Percentiles rank a stretch among this genome's conserved stretches.
phyloP scores from a whole-genome alignment of 2,888 invertebrate species.

The Diarsia dahlii region DNA sequence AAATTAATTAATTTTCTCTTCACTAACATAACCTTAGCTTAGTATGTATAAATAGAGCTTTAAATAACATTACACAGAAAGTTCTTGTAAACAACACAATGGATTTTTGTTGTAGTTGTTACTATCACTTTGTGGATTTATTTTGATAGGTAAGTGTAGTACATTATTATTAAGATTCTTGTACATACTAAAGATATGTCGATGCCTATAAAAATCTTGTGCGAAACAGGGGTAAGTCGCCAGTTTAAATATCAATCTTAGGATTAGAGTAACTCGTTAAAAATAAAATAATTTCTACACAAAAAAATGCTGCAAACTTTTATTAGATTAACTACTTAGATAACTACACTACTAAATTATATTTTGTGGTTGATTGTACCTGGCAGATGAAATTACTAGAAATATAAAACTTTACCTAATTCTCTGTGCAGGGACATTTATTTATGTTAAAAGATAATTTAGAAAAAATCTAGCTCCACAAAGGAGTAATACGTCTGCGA shows the following conservation, averaged over 20 bases:
- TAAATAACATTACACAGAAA: no score
- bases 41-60: no score
- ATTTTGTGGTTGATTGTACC: conserved; percentile 19
- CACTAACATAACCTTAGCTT: no score
- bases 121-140: no score
- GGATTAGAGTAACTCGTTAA: neutral
- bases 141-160: no score
- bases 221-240: no score
- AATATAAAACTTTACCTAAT: conserved; percentile 18
- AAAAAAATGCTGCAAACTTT: conserved; percentile 2
- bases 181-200: no score
- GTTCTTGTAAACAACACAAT: no score
- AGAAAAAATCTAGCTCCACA: conserved; percentile 17
- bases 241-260: conserved; percentile 1
- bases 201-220: no score
- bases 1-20: no score
- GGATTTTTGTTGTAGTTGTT: no score
- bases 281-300: neutral
- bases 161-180: no score
- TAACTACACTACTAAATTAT: conserved; percentile 13
- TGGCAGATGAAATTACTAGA: conserved; percentile 17
- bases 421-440: conserved; percentile 22
- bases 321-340: neutral
- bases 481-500: conserved; percentile 43
- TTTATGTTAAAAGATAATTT: conserved; percentile 44